Base-by-base conservation (phyloP, 2,888 invertebrate genomes). In the Macrosoma leucophasiata region DNA sequence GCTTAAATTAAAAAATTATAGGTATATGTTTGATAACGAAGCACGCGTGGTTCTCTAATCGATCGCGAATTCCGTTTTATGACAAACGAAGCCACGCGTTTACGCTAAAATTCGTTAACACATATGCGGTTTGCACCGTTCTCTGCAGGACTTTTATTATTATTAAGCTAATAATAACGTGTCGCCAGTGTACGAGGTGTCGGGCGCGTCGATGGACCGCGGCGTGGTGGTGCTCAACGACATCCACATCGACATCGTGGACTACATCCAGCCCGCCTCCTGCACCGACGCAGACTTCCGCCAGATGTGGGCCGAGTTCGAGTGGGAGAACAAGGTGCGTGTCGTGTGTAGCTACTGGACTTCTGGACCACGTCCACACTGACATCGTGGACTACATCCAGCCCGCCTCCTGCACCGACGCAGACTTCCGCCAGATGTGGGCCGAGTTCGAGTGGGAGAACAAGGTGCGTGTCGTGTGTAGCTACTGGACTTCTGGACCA, bases 371-470 rank as follows among this genome's bases (percentile, higher is more conserved):
- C 17, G 17, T 17, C 17, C 17, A 17, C 7, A 17, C 7, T 7
- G 17, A 17, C 79, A 98, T 99, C 54, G 97, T 99, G 95, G 99
- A 99, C 85, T 98, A 98, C 82, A 97, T 98, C 61, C 93, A 98
- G 61, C 98, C 98, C 11, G 97, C 97, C 9, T 78, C 87, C 21
- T 98, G 98, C 75, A 94, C 92, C 31, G 99, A 99, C 73, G 90
- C 92, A 0, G 98, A 99, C 84, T 99, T 99, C 87, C 85, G 99
- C 4, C 93, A 95, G 78, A 99, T 99, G 99, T 99, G 99, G 99
- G 96, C 97, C 2, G 98, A 98, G 86, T 99, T 99, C 84, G 99
- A 99, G 81, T 99, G 99, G 99, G 99, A 99, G 86, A 99, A 99
- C 79, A 99, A 99, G 89, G 97, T 76, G 29, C 18, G 11, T 11